Conservation (phyloP, 2,797 vertebrate genomes). For the Limosa lapponica region DNA sequence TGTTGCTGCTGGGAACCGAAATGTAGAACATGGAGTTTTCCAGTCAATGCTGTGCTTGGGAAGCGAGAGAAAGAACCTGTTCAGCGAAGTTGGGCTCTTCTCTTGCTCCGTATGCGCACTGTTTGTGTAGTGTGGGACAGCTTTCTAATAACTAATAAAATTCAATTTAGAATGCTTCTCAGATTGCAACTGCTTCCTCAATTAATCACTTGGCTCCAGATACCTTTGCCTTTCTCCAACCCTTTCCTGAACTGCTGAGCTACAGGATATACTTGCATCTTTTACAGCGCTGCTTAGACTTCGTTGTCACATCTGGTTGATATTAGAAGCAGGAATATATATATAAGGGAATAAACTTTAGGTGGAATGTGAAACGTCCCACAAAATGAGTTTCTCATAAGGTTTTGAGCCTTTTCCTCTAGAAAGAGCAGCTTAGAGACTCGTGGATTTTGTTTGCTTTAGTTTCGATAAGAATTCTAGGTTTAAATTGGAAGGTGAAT, state of each 20-base stretch:
- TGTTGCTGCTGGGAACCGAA: neutral
- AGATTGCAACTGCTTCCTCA: neutral
- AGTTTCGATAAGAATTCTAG: slow-evolving; percentile 41
- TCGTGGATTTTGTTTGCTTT: slow-evolving; percentile 67
- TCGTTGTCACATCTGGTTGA: slow-evolving; percentile 77
- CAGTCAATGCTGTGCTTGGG: fast-evolving
- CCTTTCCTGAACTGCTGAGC: neutral
- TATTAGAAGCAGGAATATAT: slow-evolving; percentile 71
- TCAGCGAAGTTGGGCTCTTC: fast-evolving
- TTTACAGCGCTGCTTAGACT: slow-evolving; percentile 61
- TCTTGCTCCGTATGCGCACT: fast-evolving
- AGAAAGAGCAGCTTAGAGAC: slow-evolving; percentile 59
- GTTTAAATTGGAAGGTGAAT: neutral
- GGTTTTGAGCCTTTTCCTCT: slow-evolving; percentile 61
- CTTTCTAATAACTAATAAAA: neutral
- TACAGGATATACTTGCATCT: slow-evolving; percentile 67
- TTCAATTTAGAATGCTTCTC: neutral
- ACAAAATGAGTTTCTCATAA: slow-evolving; percentile 60
- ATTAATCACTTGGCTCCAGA: neutral
- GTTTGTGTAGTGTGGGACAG: fast-evolving
- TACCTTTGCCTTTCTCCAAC: neutral
- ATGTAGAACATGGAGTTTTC: fast-evolving
- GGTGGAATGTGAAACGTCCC: slow-evolving; percentile 77
- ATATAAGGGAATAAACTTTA: slow-evolving; percentile 72
- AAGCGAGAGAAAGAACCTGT: neutral